A percentile compares a stretch with the other conserved stretches of the same genome.
These are phyloP conservation scores for Orthosia cruda DNA, from an alignment of 2,888 invertebrate species.

Conservation along the genomic window DNA sequence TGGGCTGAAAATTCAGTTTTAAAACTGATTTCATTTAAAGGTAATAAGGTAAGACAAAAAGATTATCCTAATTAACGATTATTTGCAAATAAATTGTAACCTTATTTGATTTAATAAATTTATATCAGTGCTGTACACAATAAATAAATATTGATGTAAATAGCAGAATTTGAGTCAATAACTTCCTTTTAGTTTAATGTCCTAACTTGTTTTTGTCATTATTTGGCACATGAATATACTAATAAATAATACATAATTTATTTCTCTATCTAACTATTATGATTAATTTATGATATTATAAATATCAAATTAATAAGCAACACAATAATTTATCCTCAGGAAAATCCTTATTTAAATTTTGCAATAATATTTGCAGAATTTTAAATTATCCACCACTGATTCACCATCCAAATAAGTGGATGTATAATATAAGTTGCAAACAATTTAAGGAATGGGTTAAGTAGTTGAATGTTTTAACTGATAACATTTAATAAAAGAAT, in stretches of 20 bases:
- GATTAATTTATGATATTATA: background rate
- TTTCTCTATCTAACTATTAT: background rate
- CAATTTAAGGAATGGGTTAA: background rate
- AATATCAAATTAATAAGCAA: background rate
- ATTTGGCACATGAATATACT: background rate
- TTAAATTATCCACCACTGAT: background rate
- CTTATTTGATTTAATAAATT: background rate
- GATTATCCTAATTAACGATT: background rate
- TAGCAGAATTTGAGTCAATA: background rate
- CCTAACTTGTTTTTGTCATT: background rate
- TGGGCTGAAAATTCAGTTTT: no score
- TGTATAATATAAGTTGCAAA: background rate
- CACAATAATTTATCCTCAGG: background rate
- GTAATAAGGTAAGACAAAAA: no score
- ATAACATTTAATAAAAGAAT: slow-evolving; percentile 28
- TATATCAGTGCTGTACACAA: background rate
- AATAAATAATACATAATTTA: background rate
- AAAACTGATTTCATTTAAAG: no score
- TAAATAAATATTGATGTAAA: background rate
- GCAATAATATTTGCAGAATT: background rate
- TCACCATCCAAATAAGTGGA: background rate
- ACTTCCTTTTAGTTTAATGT: background rate
- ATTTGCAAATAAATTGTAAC: background rate
- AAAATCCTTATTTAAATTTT: background rate
- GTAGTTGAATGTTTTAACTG: background rate